Conservation (phyloP, 2,113 vertebrate species). For the Dicrurus megarhynchus region DNA sequence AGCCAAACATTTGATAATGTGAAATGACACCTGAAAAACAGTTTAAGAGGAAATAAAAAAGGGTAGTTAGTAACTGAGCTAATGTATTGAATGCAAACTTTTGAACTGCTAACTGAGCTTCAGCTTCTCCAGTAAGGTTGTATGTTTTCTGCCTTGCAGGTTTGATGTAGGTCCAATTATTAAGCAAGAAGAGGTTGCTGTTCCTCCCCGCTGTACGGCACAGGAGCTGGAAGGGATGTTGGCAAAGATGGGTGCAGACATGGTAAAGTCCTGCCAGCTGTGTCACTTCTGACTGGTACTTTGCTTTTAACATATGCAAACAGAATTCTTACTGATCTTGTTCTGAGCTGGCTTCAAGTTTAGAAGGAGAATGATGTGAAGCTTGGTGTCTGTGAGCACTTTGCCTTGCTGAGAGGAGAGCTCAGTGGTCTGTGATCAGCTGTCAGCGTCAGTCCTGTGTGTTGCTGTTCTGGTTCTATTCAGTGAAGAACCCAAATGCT, state of each 20-base stretch:
- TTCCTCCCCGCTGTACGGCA: slow-evolving; percentile 80
- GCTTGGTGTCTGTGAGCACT: not conserved
- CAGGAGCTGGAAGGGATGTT: slow-evolving; percentile 82
- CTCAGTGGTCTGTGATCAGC: not conserved
- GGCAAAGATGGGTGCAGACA: slow-evolving; percentile 79
- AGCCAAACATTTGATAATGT: not conserved
- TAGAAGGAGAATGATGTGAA: not conserved
- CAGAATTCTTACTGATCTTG: not conserved
- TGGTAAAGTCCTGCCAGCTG: slow-evolving; percentile 72
- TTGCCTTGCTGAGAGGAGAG: not conserved
- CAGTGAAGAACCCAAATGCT: not conserved
- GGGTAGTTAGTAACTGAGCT: not conserved
- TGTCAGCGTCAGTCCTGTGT: accelerated
- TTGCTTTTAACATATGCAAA: not conserved
- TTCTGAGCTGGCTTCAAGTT: not conserved
- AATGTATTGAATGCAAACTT: not conserved
- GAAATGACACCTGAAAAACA: not conserved
- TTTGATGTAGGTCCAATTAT: slow-evolving; percentile 94
- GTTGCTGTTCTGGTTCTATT: not conserved
- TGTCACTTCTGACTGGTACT: not conserved
- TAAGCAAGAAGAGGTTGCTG: slow-evolving; percentile 77
- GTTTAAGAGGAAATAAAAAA: not conserved
- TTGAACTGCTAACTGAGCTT: not conserved
- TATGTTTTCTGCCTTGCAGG: slow-evolving; percentile 61
- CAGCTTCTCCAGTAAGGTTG: not conserved